Evolutionary conservation across 2,113 vertebrate species (phyloP), one percentile per base, ranked within the genome.

Genomic region (Centropristis striata): DNA sequence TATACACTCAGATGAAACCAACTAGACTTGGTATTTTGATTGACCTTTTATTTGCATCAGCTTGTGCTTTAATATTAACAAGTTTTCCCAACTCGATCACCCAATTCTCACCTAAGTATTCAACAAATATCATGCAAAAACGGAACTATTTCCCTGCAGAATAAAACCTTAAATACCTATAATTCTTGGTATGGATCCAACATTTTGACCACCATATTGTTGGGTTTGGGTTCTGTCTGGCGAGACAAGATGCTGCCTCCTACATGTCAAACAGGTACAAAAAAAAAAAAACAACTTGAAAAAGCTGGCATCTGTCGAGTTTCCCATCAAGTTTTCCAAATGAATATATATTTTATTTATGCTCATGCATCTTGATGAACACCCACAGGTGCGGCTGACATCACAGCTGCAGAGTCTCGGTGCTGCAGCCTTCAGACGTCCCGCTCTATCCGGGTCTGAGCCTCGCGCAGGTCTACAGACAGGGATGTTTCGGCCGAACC

Each of bases 391-490:
- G 46, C 16, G 25, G 59, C 12, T 20, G 42, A 14, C 21, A 0
- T 4, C 54, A 16, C 32, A 9, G 32, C 32, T 4, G 51, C 2
- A 28, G 0, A 49, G 36, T 8, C 58, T 2, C n/a, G n/a, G n/a
- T n/a, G n/a, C n/a, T 20, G 25, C 18, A 13, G 68, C 9, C 6
- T 20, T 51, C 32, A 63, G 13, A 21, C 14, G 27, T 54, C 69
- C 58, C 37, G 1, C 4, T 21, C 28, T 32, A 41, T 27, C 27
- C 15, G 54, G 28, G 39, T 70, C 39, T 3, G 9, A 69, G 44
- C 51, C 61, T 68, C 39, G 57, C 42, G 57, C 53, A 76, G 37
- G 37, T 66, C n/a, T n/a, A 20, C 66, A 54, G 65, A 39, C 63
- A 10, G 21, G 41, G n/a, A 1, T 11, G 44, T 21, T 49, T 27